Evolutionary conservation across 2,888 invertebrate species (phyloP), one percentile per base, ranked within the genome.

Genomic region (Saturnia japonica): DNA sequence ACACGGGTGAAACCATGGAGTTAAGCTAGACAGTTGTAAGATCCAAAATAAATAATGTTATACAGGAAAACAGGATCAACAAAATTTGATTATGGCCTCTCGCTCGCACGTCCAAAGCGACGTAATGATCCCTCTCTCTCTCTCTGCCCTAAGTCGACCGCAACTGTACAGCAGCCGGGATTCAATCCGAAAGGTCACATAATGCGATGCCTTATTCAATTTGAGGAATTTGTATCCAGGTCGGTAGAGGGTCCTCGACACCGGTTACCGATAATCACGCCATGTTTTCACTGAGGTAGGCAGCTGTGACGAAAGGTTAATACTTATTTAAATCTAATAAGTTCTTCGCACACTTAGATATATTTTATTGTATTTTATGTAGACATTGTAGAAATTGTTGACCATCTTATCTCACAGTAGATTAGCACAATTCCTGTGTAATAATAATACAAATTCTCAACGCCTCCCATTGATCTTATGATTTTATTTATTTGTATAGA

Each of bases 181-280:
- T 64, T 64, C 7, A 64, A 64, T 64, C 19, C 40, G 40, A 40
- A 64, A 64, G 64, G 64, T 64, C 64, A 40, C 19, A n/a, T 40
- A 64, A 64, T 40, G n/a, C 64, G 14, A 64, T 6, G 40, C 40
- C 64, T 64, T 64, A 64, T 64, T 64, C 64, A 64, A 64, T 64
- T 64, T 64, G 64, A 34, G 40, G 64, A 19, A n/a, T 64, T 64
- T 11, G 64, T 34, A 64, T 64, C 64, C 64, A 64, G 64, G 64
- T 64, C 64, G n/a, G 19, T n/a, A 25, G 64, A 11, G n/a, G 1
- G 40, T 40, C 64, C 19, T 54, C 9, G 54, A 54, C 6, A 11
- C 22, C 8, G 22, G 54, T 54, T 19, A 47, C 19, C 11, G 19
- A 54, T 8, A 22, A 11, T 54, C 54, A 54, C 22, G 54, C 54